Percentiles rank a stretch among this genome's conserved stretches.
Evolutionary conservation across 2,888 invertebrate genomes (phyloP).

Genomic region (Phorcus lineatus): DNA sequence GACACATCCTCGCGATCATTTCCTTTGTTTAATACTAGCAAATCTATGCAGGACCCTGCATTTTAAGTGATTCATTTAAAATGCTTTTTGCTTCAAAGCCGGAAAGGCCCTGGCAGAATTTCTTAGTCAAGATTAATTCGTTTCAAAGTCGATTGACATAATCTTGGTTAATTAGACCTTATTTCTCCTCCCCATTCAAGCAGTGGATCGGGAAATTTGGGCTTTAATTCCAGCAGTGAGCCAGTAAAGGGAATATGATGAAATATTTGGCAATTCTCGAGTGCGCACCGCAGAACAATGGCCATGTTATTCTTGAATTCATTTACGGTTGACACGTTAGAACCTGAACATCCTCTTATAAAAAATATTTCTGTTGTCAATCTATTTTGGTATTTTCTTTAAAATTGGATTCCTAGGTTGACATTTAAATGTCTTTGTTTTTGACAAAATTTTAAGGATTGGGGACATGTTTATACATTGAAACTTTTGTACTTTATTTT

Average conservation of each 20-base stretch:
- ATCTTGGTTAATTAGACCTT: conserved; percentile 13
- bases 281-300: not conserved
- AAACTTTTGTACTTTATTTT: too few relatives aligned
- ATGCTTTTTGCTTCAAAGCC: conserved; percentile 15
- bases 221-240: conserved; percentile 14
- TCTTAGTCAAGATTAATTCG: conserved; percentile 25
- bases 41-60: conserved; percentile 24
- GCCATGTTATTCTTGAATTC: not conserved
- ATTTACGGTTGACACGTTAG: not conserved
- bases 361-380: too few relatives aligned
- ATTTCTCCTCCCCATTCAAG: conserved; percentile 6
- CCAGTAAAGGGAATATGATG: not conserved
- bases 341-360: not conserved
- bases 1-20: conserved; percentile 18
- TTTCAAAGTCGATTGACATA: conserved; percentile 22
- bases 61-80: conserved; percentile 25
- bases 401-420: too few relatives aligned
- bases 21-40: conserved; percentile 24
- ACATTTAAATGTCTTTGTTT: too few relatives aligned
- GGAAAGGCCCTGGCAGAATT: conserved; percentile 19
- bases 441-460: too few relatives aligned
- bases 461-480: too few relatives aligned
- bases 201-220: conserved; percentile 12
- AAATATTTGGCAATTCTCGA: not conserved
- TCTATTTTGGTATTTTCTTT: too few relatives aligned